Evolutionary conservation across 2,113 vertebrate genomes (phyloP).

Genomic region (Prolemur simus): DNA sequence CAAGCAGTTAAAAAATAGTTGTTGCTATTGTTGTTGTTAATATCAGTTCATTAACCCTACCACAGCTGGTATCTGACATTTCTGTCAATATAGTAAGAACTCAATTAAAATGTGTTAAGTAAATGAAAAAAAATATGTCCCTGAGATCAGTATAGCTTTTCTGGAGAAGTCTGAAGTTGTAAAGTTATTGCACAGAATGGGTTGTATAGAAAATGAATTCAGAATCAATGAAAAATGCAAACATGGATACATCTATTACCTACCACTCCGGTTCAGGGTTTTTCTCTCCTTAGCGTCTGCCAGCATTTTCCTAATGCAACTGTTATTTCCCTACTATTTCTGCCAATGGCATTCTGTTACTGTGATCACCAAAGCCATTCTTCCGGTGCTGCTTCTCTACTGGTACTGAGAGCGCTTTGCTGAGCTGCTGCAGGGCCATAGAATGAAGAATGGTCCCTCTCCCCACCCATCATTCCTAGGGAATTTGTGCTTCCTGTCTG

Average conservation of each 20-base stretch:
- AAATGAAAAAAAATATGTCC: background rate
- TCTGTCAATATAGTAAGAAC: background rate
- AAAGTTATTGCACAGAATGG: background rate
- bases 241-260: background rate
- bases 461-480: background rate
- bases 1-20: background rate
- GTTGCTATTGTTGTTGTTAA: background rate
- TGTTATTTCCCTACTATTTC: background rate
- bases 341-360: background rate
- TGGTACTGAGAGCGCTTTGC: background rate
- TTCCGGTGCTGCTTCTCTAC: background rate
- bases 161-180: background rate
- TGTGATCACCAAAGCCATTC: background rate
- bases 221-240: background rate
- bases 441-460: background rate
- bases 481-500: background rate
- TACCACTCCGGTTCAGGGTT: background rate
- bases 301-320: background rate
- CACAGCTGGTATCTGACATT: background rate
- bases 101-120: background rate
- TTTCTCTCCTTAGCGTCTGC: background rate
- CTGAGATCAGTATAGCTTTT: background rate
- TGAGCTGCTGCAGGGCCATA: background rate
- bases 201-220: background rate
- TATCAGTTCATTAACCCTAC: background rate